A percentile compares a stretch with the other conserved stretches of the same genome.
phyloP scores from a whole-genome alignment of 1,140 invertebrate species.

The Anastrepha obliqua region DNA sequence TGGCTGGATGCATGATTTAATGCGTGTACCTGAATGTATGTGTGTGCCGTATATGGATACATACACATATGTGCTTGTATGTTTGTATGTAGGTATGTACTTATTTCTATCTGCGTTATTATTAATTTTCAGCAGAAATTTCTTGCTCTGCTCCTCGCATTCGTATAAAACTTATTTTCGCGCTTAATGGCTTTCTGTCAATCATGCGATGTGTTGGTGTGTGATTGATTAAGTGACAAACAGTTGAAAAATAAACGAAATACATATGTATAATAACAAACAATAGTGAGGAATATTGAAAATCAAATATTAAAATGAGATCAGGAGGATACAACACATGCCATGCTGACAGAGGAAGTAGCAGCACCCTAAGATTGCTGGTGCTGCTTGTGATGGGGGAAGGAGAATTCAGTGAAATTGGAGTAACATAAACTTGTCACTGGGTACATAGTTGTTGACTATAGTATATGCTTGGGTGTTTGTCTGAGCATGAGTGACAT shows the following conservation, averaged over 20 bases:
- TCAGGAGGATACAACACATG: constrained; percentile 35
- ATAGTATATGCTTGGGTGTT: neutral
- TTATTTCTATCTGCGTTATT: constrained; percentile 21
- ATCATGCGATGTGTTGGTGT: constrained; percentile 37
- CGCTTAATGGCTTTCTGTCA: constrained; percentile 52
- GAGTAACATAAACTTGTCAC: constrained; percentile 3
- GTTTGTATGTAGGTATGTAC: neutral
- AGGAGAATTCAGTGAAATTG: neutral
- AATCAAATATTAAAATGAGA: constrained; percentile 47
- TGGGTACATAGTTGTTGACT: neutral
- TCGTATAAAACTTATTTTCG: constrained; percentile 51
- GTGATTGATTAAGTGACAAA: constrained; percentile 53
- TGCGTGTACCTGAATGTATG: neutral
- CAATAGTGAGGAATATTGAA: constrained; percentile 20
- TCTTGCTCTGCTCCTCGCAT: neutral
- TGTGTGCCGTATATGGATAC: neutral
- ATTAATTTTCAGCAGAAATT: constrained; percentile 45
- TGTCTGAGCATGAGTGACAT: neutral
- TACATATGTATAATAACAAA: constrained; percentile 39
- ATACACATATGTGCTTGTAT: neutral
- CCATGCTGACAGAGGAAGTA: neutral
- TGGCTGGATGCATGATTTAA: constrained; percentile 11
- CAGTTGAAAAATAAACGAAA: constrained; percentile 49
- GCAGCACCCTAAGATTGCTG: neutral
- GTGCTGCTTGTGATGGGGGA: neutral